phyloP scores from a whole-genome alignment of 1,140 invertebrate species.

The Aethina tumida region DNA sequence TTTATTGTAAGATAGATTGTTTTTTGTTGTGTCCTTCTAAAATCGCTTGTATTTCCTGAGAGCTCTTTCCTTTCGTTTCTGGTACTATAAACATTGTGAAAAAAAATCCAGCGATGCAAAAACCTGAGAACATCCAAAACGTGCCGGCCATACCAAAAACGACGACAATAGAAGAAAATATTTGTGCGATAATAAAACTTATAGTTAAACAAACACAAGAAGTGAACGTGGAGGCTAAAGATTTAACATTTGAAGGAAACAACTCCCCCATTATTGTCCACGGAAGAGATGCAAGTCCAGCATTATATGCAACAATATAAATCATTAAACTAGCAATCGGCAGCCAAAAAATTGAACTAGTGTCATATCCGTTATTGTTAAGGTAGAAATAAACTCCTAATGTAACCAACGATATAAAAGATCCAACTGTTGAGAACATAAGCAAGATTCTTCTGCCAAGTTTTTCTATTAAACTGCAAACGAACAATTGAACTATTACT shows the following conservation, averaged over 20 bases:
- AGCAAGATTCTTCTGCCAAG: constrained; percentile 33
- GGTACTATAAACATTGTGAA: constrained; percentile 40
- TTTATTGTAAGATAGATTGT: too few relatives aligned
- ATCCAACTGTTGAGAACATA: constrained; percentile 12
- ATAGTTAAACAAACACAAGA: constrained; percentile 65
- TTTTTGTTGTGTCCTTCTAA: too few relatives aligned
- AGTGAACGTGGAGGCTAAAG: constrained; percentile 59
- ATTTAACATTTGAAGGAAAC: constrained; percentile 64
- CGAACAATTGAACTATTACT: constrained; percentile 8
- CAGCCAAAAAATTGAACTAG: constrained; percentile 20
- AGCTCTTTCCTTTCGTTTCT: constrained; percentile 24
- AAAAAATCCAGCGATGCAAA: constrained; percentile 48
- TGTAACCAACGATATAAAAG: constrained; percentile 8
- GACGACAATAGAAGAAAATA: constrained; percentile 49
- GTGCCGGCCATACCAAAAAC: constrained; percentile 54
- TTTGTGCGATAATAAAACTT: constrained; percentile 68
- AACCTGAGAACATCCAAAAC: constrained; percentile 69
- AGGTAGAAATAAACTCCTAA: constrained; percentile 19
- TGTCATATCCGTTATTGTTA: constrained; percentile 6
- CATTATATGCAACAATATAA: constrained; percentile 23
- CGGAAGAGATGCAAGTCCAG: constrained; percentile 67
- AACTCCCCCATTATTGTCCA: constrained; percentile 78
- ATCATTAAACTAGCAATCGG: constrained; percentile 22
- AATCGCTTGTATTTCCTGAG: constrained; percentile 16
- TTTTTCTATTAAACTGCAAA: constrained; percentile 16